A percentile compares a stretch with the other conserved stretches of the same genome.
These are phyloP conservation scores for Manduca sexta DNA, from an alignment of 1,140 invertebrate species.

Conservation along the genomic window DNA sequence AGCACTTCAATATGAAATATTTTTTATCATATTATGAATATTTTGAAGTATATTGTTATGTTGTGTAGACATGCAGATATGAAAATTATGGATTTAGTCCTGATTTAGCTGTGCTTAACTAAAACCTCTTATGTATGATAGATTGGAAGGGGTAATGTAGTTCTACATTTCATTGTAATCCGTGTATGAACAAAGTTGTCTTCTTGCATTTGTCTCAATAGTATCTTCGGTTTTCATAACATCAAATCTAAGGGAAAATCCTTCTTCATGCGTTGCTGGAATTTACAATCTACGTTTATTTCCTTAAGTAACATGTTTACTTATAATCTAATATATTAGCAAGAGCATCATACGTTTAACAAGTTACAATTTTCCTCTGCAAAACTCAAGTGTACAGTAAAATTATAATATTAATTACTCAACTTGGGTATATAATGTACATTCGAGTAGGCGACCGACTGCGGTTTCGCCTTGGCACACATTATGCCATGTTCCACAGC, in stretches of 20 bases:
- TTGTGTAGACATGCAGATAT: background rate
- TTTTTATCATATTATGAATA: conserved; percentile 1
- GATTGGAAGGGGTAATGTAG: too few species aligned
- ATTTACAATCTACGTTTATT: too few species aligned
- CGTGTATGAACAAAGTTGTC: too few species aligned
- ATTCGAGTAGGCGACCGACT: conserved; percentile 15
- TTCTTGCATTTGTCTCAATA: too few species aligned
- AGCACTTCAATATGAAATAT: conserved; percentile 4
- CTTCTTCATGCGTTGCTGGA: too few species aligned
- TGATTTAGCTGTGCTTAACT: too few species aligned
- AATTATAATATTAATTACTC: background rate
- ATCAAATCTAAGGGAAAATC: too few species aligned
- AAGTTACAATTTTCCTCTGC: background rate
- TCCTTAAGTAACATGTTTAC: background rate
- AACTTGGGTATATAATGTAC: background rate
- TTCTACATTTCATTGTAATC: too few species aligned
- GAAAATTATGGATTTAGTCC: too few species aligned
- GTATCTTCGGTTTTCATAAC: too few species aligned
- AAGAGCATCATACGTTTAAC: background rate
- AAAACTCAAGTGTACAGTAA: background rate
- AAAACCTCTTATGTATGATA: too few species aligned
- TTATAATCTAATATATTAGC: background rate
- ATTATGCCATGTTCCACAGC: conserved; percentile 14
- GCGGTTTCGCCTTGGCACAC: conserved; percentile 19
- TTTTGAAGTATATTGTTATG: background rate